Percentiles rank a stretch among this genome's conserved stretches.
Evolutionary conservation across 2,888 invertebrate species (phyloP).

Genomic region (Dione vanillae): DNA sequence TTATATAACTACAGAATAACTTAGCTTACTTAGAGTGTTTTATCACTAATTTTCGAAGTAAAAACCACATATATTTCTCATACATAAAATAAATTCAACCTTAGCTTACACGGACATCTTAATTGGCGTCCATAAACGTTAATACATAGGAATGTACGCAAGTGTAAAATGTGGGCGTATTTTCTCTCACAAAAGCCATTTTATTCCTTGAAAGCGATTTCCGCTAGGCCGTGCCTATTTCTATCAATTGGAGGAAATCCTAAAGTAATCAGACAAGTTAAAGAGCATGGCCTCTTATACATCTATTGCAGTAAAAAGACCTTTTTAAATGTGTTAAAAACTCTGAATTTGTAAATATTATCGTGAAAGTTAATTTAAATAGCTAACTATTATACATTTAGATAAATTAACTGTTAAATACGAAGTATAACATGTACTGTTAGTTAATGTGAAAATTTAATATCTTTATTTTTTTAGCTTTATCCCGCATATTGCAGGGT

Average conservation of each 20-base stretch:
- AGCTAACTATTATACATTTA: background rate
- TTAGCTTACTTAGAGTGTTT: too few relatives aligned
- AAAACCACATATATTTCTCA: too few relatives aligned
- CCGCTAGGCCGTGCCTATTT: constrained; percentile 23
- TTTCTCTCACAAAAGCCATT: constrained; percentile 15
- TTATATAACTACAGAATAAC: too few relatives aligned
- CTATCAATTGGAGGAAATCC: constrained; percentile 29
- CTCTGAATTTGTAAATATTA: background rate
- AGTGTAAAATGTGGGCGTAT: background rate
- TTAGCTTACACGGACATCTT: background rate
- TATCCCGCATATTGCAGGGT: too few relatives aligned
- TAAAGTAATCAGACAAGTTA: constrained; percentile 28
- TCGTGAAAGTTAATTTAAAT: background rate
- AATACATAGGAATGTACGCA: background rate
- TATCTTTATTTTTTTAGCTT: too few relatives aligned
- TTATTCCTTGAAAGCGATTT: constrained; percentile 25
- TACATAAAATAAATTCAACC: too few relatives aligned
- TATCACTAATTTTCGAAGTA: too few relatives aligned
- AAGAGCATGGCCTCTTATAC: constrained; percentile 15
- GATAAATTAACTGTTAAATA: too few relatives aligned
- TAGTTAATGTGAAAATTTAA: too few relatives aligned
- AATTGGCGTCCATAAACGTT: background rate
- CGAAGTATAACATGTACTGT: too few relatives aligned
- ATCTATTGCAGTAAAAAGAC: background rate
- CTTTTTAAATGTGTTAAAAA: background rate